Evolutionary conservation across 2,113 vertebrate species (phyloP).

Genomic region (Hucho hucho): DNA sequence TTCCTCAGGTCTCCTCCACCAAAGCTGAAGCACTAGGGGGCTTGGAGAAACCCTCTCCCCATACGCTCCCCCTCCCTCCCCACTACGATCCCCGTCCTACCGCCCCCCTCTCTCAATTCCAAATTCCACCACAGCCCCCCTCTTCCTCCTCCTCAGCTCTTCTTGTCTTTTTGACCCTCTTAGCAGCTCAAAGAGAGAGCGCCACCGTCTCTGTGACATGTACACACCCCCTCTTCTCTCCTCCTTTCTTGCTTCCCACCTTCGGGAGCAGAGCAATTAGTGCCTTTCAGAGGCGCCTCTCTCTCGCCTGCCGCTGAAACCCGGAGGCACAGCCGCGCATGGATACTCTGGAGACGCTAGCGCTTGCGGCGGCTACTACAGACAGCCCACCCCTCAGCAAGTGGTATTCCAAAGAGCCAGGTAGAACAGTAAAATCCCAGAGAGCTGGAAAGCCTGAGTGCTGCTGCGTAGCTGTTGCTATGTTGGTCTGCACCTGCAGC

Average conservation of each 20-base stretch:
- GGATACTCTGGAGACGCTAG: constrained; percentile 6
- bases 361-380: background rate
- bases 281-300: constrained; percentile 21
- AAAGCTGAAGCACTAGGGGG: constrained; percentile 42
- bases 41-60: constrained; percentile 7
- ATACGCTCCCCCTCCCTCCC: constrained; percentile 19
- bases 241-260: background rate
- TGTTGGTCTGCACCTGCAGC: constrained; percentile 12
- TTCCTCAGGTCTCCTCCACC: constrained; percentile 20
- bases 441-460: constrained; percentile 41
- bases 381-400: constrained; percentile 16
- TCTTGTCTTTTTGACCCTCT: constrained; percentile 45
- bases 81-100: background rate
- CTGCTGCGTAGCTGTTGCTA: background rate
- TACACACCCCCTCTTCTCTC: constrained; percentile 16
- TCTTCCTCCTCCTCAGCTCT: constrained; percentile 8
- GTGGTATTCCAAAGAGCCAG: constrained; percentile 42
- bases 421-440: constrained; percentile 42
- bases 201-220: constrained; percentile 18
- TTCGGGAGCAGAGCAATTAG: constrained; percentile 34
- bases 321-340: constrained; percentile 14
- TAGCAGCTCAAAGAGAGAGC: constrained; percentile 28
- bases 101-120: constrained; percentile 8
- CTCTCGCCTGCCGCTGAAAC: constrained; percentile 7
- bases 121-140: constrained; percentile 33